Conservation (phyloP, 2,797 vertebrate species). For the Phalanger gymnotis region DNA sequence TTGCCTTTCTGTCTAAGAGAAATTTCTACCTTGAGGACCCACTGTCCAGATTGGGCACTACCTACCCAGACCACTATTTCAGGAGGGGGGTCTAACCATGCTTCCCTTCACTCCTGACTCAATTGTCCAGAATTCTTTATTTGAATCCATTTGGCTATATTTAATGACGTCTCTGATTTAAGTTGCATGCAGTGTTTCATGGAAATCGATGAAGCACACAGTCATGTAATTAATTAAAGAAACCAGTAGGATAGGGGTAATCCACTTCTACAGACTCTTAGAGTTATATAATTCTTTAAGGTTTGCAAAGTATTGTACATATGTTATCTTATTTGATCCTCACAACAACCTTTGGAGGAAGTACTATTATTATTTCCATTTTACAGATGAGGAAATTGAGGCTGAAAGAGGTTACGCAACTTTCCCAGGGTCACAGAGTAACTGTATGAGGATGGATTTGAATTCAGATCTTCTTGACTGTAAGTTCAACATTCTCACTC, state of each 20-base stretch:
- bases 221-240: neutral
- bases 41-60: neutral
- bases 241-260: neutral
- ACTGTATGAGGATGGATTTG: neutral
- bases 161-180: neutral
- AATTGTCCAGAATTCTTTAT: neutral
- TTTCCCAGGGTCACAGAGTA: neutral
- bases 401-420: neutral
- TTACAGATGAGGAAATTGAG: neutral
- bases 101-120: neutral
- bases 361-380: neutral
- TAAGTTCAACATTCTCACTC: neutral
- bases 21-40: neutral
- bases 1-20: neutral
- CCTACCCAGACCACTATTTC: neutral
- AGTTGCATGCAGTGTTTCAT: neutral
- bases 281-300: neutral
- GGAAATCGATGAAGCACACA: neutral
- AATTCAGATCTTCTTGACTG: neutral
- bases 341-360: neutral
- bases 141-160: neutral
- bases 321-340: neutral
- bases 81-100: neutral
- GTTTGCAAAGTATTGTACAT: neutral
- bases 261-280: neutral